Base-by-base conservation (phyloP, 1,140 invertebrate genomes). In the Manduca sexta region DNA sequence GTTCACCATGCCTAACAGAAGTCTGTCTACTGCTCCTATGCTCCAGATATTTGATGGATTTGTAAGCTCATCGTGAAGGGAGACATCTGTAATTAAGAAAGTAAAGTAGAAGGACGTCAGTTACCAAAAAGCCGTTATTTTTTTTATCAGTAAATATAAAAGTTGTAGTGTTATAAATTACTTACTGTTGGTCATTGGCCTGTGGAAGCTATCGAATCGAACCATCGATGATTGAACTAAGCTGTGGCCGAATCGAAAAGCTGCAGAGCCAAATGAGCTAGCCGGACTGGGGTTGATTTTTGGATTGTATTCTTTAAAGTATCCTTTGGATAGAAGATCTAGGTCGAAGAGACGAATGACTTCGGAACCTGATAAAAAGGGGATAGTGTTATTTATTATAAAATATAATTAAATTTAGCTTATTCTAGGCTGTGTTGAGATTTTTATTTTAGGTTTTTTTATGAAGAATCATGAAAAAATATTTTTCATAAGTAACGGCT, bases 171-270 rank as follows among this genome's bases (percentile, higher is more conserved):
- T 14, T 6, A 35, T 6, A 12, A 0, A 12, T 6, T 15, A 54
- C 88, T 89, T 60, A 93, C 92, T 93, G 43, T 92, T 92, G 10
- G 86, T 84, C 18, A 93, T 74, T 1, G 90, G 88, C 35, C 86
- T 79, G 69, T 93, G 92, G 52, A 89, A 77, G 4, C 84, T 87
- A 57, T 93, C 90, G 62, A 87, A 91, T 44, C 92, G 83, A 12
- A 91, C 74, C 61, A 92, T 92, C 16, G 89, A 91, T 0, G 92
- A 92, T 60, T 97, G 94, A 1, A 99, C 93, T 14, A 99, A 74
- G 16, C 95, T 97, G 77, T 99, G 98, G 0, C 98, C 98, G 80
- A 99, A 98, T 13, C 96, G 89, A 80, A 95, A 97, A n/a, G 96
- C 98, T 1, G 97, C 97, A 0, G 95, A 91, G 0, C 96, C 93